Evolutionary conservation across 1,140 invertebrate genomes (phyloP), one percentile per base, ranked within the genome.

Genomic region (Neotoxoptera formosana): DNA sequence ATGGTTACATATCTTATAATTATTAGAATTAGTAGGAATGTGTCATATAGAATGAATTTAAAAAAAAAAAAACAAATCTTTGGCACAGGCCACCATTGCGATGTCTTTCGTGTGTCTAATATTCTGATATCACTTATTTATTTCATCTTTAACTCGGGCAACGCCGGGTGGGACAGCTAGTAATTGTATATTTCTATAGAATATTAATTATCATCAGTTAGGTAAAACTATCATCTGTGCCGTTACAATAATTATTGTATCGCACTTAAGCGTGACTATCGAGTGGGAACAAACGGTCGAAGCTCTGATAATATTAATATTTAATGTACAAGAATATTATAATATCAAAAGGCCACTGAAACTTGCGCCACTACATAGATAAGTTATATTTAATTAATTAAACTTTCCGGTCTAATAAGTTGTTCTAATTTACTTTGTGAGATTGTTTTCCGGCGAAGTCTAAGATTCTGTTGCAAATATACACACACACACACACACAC

Each of bases 351-450:
- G 87, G 20, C 87, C 48, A 53, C 87, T 53, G n/a, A 30, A 53
- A 89, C 48, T 89, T 89, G 41, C 41, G 41, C 41, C n/a, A n/a
- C 48, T 48, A 14, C 48, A 53, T 34, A 89, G 87, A 89, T 89
- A 89, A 89, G 48, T 53, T 47, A 47, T 89, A 51, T 23, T 89
- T 89, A 89, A 89, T 89, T 89, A 89, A 89, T 89, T 89, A 53
- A 89, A 89, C 48, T 53, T 89, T 89, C 87, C 87, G 47, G 87
- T 36, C 48, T 89, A 89, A 89, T 53, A 53, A 89, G 87, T 89
- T 89, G 87, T 89, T 89, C 87, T 53, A 51, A 89, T 89, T 89
- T 53, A 89, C 87, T 89, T 89, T 89, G 48, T 53, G 53, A 89
- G 87, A 89, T 53, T 53, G 87, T 89, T 14, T 88, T 53, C 48